Evolutionary conservation across 2,888 invertebrate species (phyloP), one percentile per base, ranked within the genome.

Genomic region (Norana najaformis): DNA sequence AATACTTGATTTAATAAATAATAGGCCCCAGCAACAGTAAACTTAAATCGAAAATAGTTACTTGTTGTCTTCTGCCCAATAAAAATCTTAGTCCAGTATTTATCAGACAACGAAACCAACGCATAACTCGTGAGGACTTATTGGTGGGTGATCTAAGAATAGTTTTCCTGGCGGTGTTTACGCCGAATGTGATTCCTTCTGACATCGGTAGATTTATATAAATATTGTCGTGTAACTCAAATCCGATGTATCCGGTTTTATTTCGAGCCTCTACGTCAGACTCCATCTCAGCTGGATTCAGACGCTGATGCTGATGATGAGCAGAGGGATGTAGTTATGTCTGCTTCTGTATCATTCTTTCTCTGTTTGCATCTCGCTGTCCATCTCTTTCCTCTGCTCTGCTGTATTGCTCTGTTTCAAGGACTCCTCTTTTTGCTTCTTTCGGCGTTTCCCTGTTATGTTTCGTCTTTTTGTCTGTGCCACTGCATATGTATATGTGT

Each of bases 191-290:
- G 69, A 3, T 69, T 69, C 69, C 69, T n/a, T 69, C n/a, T 30
- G n/a, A n/a, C 69, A 47, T 47, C n/a, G 69, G 16, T 8, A n/a
- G 30, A 30, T 0, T 23, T 47, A 47, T 23, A 23, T 20, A 47
- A 47, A 47, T 47, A 47, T 47, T 47, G 47, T 23, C 47, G 69
- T n/a, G 69, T n/a, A 69, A 69, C 69, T 69, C 69, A 69, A n/a
- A 69, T 69, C 69, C 69, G 69, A 69, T n/a, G 69, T 69, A 69
- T 69, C n/a, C 69, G 69, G n/a, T 69, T 69, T 69, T 69, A 69
- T 69, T 69, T 69, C 69, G 30, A n/a, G 69, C 69, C 8, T 69
- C n/a, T 69, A n/a, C 69, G 4, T 30, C 69, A n/a, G 30, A 53
- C 23, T 16, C 53, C 5, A 69, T 69, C 30, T 69, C 69, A 69